phyloP scores from a whole-genome alignment of 2,797 vertebrate species.

The Artibeus jamaicensis region DNA sequence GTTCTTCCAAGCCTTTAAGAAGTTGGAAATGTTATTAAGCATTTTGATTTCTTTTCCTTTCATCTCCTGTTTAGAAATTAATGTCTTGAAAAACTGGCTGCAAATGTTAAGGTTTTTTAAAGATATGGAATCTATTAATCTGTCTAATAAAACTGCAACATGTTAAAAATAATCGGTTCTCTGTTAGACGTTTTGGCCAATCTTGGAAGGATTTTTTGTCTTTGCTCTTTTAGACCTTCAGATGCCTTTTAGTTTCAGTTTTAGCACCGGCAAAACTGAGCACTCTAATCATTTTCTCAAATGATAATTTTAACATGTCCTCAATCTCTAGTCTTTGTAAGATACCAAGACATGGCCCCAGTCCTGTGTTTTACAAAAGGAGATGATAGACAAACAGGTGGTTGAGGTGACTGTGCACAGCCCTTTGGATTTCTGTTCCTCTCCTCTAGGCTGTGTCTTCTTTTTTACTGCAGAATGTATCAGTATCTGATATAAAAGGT shows the following conservation, averaged over 20 bases:
- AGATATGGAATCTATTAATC: constrained; percentile 72
- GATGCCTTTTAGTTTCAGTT: constrained; percentile 41
- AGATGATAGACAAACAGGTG: not conserved
- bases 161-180: constrained; percentile 57
- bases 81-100: constrained; percentile 75
- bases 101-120: constrained; percentile 72
- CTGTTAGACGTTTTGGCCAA: constrained; percentile 53
- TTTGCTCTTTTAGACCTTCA: constrained; percentile 48
- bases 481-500: constrained; percentile 49
- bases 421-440: not conserved
- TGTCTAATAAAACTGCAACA: constrained; percentile 58
- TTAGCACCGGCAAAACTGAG: constrained; percentile 43
- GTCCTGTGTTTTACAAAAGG: not conserved
- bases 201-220: constrained; percentile 59
- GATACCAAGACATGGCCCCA: not conserved
- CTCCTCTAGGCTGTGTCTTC: not conserved
- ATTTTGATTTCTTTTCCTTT: constrained; percentile 78
- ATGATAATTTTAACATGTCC: constrained; percentile 34
- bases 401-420: not conserved
- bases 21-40: constrained; percentile 71
- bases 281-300: constrained; percentile 26
- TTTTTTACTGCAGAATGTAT: constrained; percentile 25
- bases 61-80: constrained; percentile 79
- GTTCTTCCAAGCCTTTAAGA: constrained; percentile 71
- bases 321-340: constrained; percentile 45